A percentile compares a stretch with the other conserved stretches of the same genome.
Evolutionary conservation across 2,797 vertebrate species (phyloP).

Genomic region (Rhinogobio ventralis): DNA sequence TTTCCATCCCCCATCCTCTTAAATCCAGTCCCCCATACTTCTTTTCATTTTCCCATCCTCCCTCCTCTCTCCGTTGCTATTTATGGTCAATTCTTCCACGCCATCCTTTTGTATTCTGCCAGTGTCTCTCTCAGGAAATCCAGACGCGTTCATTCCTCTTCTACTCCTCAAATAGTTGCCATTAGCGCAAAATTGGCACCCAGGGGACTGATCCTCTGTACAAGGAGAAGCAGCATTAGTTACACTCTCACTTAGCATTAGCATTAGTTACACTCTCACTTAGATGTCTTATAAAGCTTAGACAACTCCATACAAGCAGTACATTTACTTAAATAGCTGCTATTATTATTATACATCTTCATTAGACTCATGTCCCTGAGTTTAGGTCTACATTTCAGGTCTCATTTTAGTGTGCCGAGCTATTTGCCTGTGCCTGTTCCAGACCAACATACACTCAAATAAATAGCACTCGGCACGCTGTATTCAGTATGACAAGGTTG

Average conservation of each 20-base stretch:
- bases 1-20: slow-evolving; percentile 7
- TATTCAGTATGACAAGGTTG: slow-evolving; percentile 39
- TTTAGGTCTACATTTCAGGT: slow-evolving; percentile 35
- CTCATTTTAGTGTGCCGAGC: slow-evolving; percentile 30
- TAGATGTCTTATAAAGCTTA: neutral
- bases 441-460: slow-evolving; percentile 36
- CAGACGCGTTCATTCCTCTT: slow-evolving; percentile 53
- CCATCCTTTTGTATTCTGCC: slow-evolving; percentile 32
- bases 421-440: slow-evolving; percentile 22
- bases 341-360: slow-evolving; percentile 32
- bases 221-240: slow-evolving; percentile 63
- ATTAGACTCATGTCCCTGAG: slow-evolving; percentile 36
- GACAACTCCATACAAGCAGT: slow-evolving; percentile 19
- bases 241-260: slow-evolving; percentile 18
- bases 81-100: slow-evolving; percentile 21
- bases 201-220: slow-evolving; percentile 57
- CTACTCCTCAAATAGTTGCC: slow-evolving; percentile 58
- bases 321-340: slow-evolving; percentile 21
- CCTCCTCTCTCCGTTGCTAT: slow-evolving; percentile 22
- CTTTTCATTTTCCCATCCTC: slow-evolving; percentile 37
- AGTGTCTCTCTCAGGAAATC: slow-evolving; percentile 58
- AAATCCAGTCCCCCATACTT: slow-evolving; percentile 36
- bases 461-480: slow-evolving; percentile 46
- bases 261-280: slow-evolving; percentile 40
- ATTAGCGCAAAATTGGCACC: slow-evolving; percentile 71